Evolutionary conservation across 2,888 invertebrate genomes (phyloP).

Genomic region (Cryptocephalus moraei): DNA sequence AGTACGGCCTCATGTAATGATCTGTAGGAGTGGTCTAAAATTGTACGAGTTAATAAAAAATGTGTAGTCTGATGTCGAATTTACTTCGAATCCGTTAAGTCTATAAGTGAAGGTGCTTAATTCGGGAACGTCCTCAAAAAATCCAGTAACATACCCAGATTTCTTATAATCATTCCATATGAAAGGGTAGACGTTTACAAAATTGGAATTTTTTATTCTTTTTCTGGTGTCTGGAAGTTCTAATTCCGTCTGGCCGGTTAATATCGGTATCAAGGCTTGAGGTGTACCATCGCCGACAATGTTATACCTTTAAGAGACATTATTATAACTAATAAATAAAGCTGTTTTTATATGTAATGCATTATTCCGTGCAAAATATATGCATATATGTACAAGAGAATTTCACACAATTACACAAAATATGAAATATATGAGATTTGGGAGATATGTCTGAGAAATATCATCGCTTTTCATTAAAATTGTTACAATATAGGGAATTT

Average conservation of each 20-base stretch:
- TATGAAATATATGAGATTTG: too few species aligned
- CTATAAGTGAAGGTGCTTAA: slow-evolving; percentile 86
- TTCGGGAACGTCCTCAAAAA: slow-evolving; percentile 75
- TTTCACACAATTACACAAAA: too few species aligned
- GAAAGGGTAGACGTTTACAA: slow-evolving; percentile 72
- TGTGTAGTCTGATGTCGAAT: not conserved
- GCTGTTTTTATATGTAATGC: too few species aligned
- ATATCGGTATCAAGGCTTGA: slow-evolving; percentile 75
- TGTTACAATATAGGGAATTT: too few species aligned
- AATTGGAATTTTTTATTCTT: slow-evolving; percentile 49
- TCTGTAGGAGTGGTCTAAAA: slow-evolving; percentile 65
- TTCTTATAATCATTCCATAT: slow-evolving; percentile 71
- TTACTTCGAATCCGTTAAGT: slow-evolving; percentile 67
- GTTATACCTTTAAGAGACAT: slow-evolving; percentile 44
- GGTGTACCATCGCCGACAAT: slow-evolving; percentile 84
- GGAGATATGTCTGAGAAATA: too few species aligned
- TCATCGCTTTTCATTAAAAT: too few species aligned
- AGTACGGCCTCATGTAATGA: slow-evolving; percentile 80
- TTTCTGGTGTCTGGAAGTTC: slow-evolving; percentile 80
- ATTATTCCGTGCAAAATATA: too few species aligned
- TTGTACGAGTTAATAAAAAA: too few species aligned
- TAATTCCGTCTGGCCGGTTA: slow-evolving; percentile 76
- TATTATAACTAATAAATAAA: not conserved
- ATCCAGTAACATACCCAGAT: slow-evolving; percentile 67
- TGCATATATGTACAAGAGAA: too few species aligned